Conservation (phyloP, 30 jellyfish, hydroid and myxozoan genomes). For the Hydractinia echinata region DNA sequence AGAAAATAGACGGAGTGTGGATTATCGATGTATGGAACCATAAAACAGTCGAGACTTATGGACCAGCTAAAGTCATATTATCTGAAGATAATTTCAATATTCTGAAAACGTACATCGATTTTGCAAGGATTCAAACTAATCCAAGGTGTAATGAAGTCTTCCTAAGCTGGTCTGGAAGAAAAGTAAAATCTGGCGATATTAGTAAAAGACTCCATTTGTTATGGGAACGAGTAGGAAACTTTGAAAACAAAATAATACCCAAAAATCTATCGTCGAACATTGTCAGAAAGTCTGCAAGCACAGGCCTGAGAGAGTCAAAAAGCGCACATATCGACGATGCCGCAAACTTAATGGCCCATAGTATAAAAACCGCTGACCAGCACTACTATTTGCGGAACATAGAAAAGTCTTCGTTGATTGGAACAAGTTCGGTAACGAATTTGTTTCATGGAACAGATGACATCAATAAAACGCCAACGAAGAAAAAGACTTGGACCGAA, state of each 20-base stretch:
- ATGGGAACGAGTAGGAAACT: constrained; percentile 17
- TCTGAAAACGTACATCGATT: constrained; percentile 3
- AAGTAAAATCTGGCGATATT: background rate
- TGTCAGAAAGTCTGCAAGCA: constrained; percentile 14
- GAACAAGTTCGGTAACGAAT: background rate
- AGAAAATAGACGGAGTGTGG: background rate
- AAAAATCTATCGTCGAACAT: constrained; percentile 15
- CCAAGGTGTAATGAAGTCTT: constrained; percentile 4
- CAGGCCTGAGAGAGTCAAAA: constrained; percentile 3
- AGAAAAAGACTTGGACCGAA: constrained; percentile 5
- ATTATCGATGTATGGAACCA: constrained; percentile 15
- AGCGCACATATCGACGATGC: constrained; percentile 20
- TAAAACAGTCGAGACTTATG: constrained; percentile 12
- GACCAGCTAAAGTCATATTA: constrained; percentile 8
- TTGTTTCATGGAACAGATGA: constrained; percentile 13
- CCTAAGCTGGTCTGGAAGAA: constrained; percentile 15
- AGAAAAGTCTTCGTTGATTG: background rate
- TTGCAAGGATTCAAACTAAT: constrained; percentile 2
- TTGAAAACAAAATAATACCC: constrained; percentile 4
- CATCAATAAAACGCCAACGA: constrained; percentile 4
- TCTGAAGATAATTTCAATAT: background rate
- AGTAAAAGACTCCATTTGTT: constrained; percentile 10
- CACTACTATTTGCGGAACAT: background rate
- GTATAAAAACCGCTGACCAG: constrained; percentile 9
- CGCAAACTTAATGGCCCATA: constrained; percentile 4